phyloP scores from a whole-genome alignment of 1,140 invertebrate species.

The Drosophila leontia region DNA sequence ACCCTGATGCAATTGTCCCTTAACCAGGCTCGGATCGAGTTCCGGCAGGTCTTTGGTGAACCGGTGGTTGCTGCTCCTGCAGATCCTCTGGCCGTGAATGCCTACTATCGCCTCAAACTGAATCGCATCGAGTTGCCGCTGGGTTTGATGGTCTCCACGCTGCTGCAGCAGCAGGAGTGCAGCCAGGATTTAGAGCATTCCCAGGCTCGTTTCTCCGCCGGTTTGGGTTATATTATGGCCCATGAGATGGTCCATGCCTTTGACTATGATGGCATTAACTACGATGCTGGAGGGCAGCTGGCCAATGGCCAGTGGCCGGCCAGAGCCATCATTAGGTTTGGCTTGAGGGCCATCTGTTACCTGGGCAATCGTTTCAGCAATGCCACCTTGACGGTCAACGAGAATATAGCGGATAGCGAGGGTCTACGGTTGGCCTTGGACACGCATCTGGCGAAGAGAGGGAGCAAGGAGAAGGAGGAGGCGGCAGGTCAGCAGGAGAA shows the following conservation, averaged over 20 bases:
- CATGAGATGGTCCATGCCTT: constrained; percentile 80
- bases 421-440: constrained; percentile 72
- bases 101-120: constrained; percentile 71
- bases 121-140: constrained; percentile 76
- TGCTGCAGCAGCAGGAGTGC: constrained; percentile 22
- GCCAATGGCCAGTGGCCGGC: constrained; percentile 59
- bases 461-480: no score
- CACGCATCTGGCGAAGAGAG: constrained; percentile 10
- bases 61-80: constrained; percentile 1
- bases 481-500: no score
- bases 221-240: constrained; percentile 68
- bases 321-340: constrained; percentile 69
- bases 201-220: constrained; percentile 39
- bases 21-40: constrained; percentile 25
- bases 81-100: constrained; percentile 70
- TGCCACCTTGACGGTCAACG: constrained; percentile 66
- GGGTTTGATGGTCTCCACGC: constrained; percentile 56
- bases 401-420: constrained; percentile 80
- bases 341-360: constrained; percentile 59
- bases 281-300: constrained; percentile 63
- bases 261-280: constrained; percentile 79
- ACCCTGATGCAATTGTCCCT: constrained; percentile 64
- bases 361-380: constrained; percentile 60
- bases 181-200: background rate
- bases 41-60: constrained; percentile 33